These are phyloP conservation scores for Laticauda laticaudata DNA, from an alignment of 2,113 vertebrate species.

Conservation along the genomic window DNA sequence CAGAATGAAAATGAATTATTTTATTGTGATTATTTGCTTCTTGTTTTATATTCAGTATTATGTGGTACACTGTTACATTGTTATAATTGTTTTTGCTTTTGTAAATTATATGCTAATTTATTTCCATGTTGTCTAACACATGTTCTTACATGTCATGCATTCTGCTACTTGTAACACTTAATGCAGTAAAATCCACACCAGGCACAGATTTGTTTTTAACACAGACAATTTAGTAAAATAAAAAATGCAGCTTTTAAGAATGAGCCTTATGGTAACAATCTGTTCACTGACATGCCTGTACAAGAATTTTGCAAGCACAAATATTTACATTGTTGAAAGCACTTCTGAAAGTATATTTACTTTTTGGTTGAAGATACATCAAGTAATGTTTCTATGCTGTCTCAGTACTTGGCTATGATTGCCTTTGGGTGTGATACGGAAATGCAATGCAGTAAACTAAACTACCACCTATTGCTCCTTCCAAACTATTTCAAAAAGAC, in stretches of 20 bases:
- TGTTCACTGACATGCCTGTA: slow-evolving; percentile 58
- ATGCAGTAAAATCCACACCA: slow-evolving; percentile 86
- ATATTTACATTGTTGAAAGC: slow-evolving; percentile 25
- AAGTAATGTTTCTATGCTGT: slow-evolving; percentile 27
- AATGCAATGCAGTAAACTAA: neutral
- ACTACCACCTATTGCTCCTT: neutral
- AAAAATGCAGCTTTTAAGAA: slow-evolving; percentile 84
- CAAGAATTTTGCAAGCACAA: slow-evolving; percentile 44
- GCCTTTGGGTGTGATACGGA: slow-evolving; percentile 39
- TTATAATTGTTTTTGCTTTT: slow-evolving; percentile 81
- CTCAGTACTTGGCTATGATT: slow-evolving; percentile 26
- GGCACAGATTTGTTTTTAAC: slow-evolving; percentile 83
- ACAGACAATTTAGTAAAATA: slow-evolving; percentile 90
- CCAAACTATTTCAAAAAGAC: neutral
- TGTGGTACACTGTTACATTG: slow-evolving; percentile 97
- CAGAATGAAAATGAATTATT: slow-evolving; percentile 78
- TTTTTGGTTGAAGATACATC: slow-evolving; percentile 39
- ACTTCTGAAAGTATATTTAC: slow-evolving; percentile 29
- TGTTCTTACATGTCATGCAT: slow-evolving; percentile 80
- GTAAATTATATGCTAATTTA: slow-evolving; percentile 99
- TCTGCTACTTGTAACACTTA: slow-evolving; percentile 86
- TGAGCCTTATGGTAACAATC: slow-evolving; percentile 61
- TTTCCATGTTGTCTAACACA: slow-evolving; percentile 91
- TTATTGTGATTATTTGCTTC: slow-evolving; percentile 93
- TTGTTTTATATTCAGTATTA: slow-evolving; percentile 99